Conservation (phyloP, 2,888 invertebrate species). For the Brachycybe producta region DNA sequence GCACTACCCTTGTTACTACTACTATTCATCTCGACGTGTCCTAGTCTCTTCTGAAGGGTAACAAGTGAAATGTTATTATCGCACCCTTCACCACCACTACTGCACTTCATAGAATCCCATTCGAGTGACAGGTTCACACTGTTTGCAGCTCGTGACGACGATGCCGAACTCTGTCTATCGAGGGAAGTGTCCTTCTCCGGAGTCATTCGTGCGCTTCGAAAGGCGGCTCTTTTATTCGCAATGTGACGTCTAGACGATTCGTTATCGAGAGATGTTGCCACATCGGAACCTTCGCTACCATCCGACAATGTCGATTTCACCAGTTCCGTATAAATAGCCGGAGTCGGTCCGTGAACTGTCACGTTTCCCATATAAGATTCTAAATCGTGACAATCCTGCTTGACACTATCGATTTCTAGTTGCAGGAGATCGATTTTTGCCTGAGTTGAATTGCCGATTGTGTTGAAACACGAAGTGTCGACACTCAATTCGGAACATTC, state of each 20-base stretch:
- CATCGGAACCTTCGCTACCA: slow-evolving; percentile 8
- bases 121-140: slow-evolving; percentile 21
- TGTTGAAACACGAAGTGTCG: slow-evolving; percentile 23
- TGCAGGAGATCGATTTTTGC: slow-evolving; percentile 27
- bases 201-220: background rate
- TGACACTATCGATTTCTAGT: slow-evolving; percentile 27
- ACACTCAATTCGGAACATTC: slow-evolving; percentile 28
- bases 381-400: slow-evolving; percentile 27
- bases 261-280: background rate
- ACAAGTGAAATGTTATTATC: background rate
- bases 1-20: background rate
- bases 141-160: background rate
- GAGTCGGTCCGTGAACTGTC: slow-evolving; percentile 20
- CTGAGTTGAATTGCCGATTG: slow-evolving; percentile 24
- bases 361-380: slow-evolving; percentile 28
- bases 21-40: background rate
- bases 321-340: slow-evolving; percentile 3
- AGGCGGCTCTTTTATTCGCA: background rate
- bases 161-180: background rate
- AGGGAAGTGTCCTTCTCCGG: background rate
- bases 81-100: background rate
- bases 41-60: too few relatives aligned
- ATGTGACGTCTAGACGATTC: background rate
- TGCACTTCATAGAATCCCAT: slow-evolving; percentile 25
- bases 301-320: slow-evolving; percentile 11